Conservation (phyloP, 2,113 vertebrate genomes). For the Clarias batrachus region DNA sequence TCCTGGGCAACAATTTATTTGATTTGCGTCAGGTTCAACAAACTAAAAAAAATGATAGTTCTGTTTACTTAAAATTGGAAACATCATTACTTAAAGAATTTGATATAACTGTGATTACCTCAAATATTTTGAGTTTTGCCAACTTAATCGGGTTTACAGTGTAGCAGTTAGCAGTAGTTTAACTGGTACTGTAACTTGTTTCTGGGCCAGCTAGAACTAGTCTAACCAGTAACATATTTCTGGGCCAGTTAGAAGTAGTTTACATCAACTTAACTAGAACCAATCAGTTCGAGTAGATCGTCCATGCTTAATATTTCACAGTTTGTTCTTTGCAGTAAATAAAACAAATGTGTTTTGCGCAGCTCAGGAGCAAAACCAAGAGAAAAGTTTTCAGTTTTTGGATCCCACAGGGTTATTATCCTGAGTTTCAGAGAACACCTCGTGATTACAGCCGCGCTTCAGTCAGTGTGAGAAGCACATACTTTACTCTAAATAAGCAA, state of each 20-base stretch:
- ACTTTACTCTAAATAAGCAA: background rate
- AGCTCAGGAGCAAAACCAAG: background rate
- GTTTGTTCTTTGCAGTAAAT: background rate
- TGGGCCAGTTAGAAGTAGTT: too few relatives aligned
- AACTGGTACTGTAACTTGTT: background rate
- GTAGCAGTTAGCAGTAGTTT: background rate
- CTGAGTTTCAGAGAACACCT: background rate
- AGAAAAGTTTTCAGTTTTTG: background rate
- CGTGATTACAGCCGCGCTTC: background rate
- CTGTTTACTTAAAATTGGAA: too few relatives aligned
- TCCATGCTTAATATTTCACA: background rate
- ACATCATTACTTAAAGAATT: too few relatives aligned
- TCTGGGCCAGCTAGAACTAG: too few relatives aligned
- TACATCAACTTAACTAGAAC: too few relatives aligned
- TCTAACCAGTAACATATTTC: too few relatives aligned
- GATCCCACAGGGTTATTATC: background rate
- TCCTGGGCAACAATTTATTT: too few relatives aligned
- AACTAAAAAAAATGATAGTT: too few relatives aligned
- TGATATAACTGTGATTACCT: too few relatives aligned
- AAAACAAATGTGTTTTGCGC: background rate
- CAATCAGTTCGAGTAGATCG: background rate
- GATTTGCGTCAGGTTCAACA: too few relatives aligned
- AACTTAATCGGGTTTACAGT: too few relatives aligned
- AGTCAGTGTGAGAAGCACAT: background rate
- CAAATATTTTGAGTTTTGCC: too few relatives aligned